phyloP scores from a whole-genome alignment of 2,113 vertebrate genomes.

The Eulemur macaco region DNA sequence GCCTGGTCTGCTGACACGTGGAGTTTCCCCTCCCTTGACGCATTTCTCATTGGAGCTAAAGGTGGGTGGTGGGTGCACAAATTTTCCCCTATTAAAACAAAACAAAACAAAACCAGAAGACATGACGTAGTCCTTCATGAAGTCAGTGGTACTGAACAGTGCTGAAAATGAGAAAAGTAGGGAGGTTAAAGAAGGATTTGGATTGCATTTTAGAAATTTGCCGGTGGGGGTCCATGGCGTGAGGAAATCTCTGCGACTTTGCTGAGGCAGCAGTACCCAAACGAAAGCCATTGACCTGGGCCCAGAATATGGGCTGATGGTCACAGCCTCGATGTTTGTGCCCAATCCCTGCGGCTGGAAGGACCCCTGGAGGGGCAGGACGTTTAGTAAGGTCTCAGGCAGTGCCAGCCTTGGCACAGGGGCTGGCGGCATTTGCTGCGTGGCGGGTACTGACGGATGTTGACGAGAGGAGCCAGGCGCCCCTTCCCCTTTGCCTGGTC shows the following conservation, averaged over 20 bases:
- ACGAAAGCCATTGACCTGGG: not conserved
- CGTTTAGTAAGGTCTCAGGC: not conserved
- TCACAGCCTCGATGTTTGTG: accelerated
- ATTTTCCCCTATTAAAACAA: not conserved
- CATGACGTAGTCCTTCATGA: not conserved
- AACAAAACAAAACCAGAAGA: not conserved
- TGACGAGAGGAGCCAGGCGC: not conserved
- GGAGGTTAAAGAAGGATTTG: not conserved
- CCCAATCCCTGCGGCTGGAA: not conserved
- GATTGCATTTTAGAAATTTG: not conserved
- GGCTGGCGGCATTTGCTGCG: not conserved
- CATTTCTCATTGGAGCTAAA: not conserved
- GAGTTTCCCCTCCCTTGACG: not conserved
- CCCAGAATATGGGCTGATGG: not conserved
- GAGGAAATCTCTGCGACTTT: not conserved
- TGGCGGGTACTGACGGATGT: not conserved
- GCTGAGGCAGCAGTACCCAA: not conserved
- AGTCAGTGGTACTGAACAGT: not conserved
- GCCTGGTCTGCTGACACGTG: not conserved
- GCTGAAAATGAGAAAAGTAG: not conserved
- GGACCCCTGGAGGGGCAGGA: not conserved
- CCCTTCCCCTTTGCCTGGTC: not conserved
- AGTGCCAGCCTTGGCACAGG: not conserved
- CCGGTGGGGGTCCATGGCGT: not conserved
- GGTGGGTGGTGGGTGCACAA: not conserved